These are phyloP conservation scores for Crocuta crocuta DNA, from an alignment of 2,113 vertebrate species.

Conservation along the genomic window DNA sequence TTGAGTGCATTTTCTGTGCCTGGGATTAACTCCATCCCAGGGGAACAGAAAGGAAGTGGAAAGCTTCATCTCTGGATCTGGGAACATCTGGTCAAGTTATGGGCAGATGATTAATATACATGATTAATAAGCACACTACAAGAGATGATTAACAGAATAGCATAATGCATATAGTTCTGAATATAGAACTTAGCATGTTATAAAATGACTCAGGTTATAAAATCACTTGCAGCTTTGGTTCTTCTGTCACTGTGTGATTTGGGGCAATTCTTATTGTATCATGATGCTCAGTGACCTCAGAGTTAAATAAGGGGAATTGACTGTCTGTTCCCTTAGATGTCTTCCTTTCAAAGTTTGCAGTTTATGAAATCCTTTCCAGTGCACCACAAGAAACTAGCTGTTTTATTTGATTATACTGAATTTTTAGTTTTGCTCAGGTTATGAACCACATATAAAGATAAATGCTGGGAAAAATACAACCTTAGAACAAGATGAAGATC, in stretches of 20 bases:
- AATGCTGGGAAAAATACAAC: not conserved
- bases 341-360: not conserved
- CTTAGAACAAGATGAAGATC: not conserved
- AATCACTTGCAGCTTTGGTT: not conserved
- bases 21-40: not conserved
- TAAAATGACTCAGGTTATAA: not conserved
- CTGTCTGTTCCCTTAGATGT: not conserved
- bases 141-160: not conserved
- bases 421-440: not conserved
- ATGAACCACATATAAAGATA: not conserved
- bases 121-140: not conserved
- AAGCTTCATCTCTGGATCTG: not conserved
- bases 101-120: not conserved
- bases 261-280: not conserved
- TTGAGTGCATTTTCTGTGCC: not conserved
- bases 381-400: not conserved
- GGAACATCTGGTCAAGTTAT: not conserved
- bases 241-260: not conserved
- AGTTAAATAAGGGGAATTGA: slow-evolving; percentile 9
- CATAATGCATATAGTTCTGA: not conserved
- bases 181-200: not conserved
- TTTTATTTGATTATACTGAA: slow-evolving; percentile 11
- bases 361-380: not conserved
- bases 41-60: not conserved
- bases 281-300: not conserved